Evolutionary conservation across 2,113 vertebrate species (phyloP).

Genomic region (Xenus cinereus): DNA sequence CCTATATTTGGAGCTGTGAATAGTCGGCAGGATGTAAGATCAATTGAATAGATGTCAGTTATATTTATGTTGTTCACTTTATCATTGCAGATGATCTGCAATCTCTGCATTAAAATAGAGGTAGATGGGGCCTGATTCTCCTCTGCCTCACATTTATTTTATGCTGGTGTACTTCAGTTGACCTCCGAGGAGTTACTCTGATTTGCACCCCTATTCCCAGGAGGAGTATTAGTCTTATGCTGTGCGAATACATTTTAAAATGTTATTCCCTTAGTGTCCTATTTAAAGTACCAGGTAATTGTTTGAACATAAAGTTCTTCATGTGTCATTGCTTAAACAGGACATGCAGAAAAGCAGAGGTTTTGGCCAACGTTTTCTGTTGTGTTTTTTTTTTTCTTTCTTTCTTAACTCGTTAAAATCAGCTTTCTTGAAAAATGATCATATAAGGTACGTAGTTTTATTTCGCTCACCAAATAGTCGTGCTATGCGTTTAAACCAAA

Average conservation of each 20-base stretch:
- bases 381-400: not conserved
- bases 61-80: constrained; percentile 12
- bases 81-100: constrained; percentile 43
- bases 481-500: not conserved
- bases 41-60: constrained; percentile 37
- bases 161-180: not conserved
- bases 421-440: not conserved
- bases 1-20: constrained; percentile 22
- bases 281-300: constrained; percentile 35
- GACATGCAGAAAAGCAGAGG: not conserved
- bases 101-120: constrained; percentile 23
- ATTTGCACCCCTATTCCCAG: constrained; percentile 8
- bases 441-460: not conserved
- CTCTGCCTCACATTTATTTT: not conserved
- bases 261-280: constrained; percentile 5
- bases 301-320: constrained; percentile 17
- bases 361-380: not conserved
- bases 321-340: constrained; percentile 37
- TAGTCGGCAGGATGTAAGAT: constrained; percentile 30
- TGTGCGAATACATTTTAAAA: constrained; percentile 19
- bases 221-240: not conserved
- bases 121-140: not conserved
- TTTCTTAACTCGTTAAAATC: not conserved
- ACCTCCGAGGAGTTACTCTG: constrained; percentile 28
- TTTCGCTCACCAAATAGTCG: not conserved